Evolutionary conservation across 2,888 invertebrate genomes (phyloP), one percentile per base, ranked within the genome.

Genomic region (Hymenopus coronatus): DNA sequence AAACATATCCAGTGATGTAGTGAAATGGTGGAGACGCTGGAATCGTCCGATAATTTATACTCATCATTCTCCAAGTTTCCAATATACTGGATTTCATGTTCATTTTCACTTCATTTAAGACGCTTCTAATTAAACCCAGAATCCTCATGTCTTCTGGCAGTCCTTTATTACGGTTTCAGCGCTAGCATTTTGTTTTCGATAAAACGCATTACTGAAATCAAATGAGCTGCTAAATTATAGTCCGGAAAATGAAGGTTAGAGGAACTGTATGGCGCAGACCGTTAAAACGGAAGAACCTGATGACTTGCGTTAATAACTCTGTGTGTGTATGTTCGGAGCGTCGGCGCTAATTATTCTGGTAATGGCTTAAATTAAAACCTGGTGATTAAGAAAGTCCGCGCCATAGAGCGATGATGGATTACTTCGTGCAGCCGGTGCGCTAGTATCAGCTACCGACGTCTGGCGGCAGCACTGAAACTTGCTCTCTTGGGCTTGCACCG

Each of bases 311-410:
- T 30, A 84, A 30, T 84, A 46, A 27, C 70, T 40, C 54, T 85
- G 28, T 83, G 27, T 83, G 83, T 83, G 30, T 84, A 33, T 84
- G 90, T 90, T 70, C 25, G 54, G 54, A 20, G 54, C 54, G 54
- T 70, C 54, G 90, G 91, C 91, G 92, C 92, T 92, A 92, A 92
- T 92, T 92, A 92, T 92, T 91, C 91, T 91, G 91, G 92, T 92
- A 93, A 92, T 92, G 92, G 91, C 92, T 92, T 92, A 91, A 92
- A 92, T 92, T 93, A 92, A 92, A 90, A 90, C 89, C 87, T 46
- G 88, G 90, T 90, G 90, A 90, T 90, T 90, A 90, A 89, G 90
- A 89, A 89, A 89, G 86, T 89, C 84, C 88, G 85, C 83, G 84
- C 88, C 83, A 40, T 84, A 84, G 81, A 54, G 84, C 83, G 83